phyloP scores from a whole-genome alignment of 2,797 vertebrate species.

The Rhinophrynus dorsalis region DNA sequence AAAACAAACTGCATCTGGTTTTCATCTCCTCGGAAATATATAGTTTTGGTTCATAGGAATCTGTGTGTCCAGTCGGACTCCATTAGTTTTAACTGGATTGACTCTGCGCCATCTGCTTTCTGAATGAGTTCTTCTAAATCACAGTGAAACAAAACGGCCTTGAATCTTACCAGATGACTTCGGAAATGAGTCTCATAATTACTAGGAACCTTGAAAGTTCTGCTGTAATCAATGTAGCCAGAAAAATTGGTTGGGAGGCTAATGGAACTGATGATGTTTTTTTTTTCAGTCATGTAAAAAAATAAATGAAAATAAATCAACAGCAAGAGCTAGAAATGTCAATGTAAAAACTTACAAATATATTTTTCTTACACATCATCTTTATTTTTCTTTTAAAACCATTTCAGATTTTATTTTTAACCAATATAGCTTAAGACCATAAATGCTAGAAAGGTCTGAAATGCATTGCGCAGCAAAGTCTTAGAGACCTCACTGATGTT shows the following conservation, averaged over 20 bases:
- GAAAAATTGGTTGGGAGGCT: conserved; percentile 49
- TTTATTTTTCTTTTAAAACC: too few species aligned
- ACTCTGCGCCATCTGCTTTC: conserved; percentile 69
- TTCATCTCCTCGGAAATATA: conserved; percentile 53
- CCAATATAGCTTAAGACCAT: too few species aligned
- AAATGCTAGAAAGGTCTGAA: too few species aligned
- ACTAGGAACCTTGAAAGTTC: conserved; percentile 56
- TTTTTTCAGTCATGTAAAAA: too few species aligned
- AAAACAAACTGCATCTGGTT: conserved; percentile 71
- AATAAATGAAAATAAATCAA: too few species aligned
- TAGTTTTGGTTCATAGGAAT: conserved; percentile 64
- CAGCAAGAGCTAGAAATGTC: too few species aligned
- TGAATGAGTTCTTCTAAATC: conserved; percentile 55
- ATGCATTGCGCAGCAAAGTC: too few species aligned
- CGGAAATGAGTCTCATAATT: conserved; percentile 60
- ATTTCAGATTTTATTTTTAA: too few species aligned
- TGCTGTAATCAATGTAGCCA: conserved; percentile 55
- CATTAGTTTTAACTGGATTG: conserved; percentile 73
- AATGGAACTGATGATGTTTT: conserved; percentile 50
- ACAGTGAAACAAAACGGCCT: conserved; percentile 43
- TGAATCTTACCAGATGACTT: conserved; percentile 52
- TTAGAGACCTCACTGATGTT: too few species aligned
- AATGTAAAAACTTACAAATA: too few species aligned
- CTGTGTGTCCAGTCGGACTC: conserved; percentile 68
- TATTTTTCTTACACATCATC: too few species aligned